phyloP scores from a whole-genome alignment of 2,113 vertebrate species.

The Coturnix japonica region DNA sequence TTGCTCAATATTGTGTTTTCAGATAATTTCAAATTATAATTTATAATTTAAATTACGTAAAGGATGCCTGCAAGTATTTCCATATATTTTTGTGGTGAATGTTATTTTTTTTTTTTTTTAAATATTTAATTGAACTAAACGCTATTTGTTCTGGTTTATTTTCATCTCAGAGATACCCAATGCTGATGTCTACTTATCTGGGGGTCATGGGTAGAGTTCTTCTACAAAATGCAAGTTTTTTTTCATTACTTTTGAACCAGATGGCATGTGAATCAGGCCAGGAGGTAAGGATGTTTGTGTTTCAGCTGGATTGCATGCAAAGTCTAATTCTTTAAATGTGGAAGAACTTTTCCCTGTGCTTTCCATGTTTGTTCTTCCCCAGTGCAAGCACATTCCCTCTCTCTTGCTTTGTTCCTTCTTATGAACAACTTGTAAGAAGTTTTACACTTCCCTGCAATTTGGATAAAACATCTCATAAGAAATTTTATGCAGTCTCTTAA shows the following conservation, averaged over 20 bases:
- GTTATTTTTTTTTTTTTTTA: neutral
- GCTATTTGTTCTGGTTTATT: neutral
- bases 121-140: neutral
- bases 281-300: conserved; percentile 82
- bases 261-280: conserved; percentile 90
- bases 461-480: neutral
- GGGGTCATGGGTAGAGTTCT: conserved; percentile 92
- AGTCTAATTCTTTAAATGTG: neutral
- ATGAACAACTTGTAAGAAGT: neutral
- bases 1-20: neutral
- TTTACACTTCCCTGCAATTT: neutral
- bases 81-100: neutral
- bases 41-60: neutral
- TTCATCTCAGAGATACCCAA: conserved; percentile 88
- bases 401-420: rapidly evolving
- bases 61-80: neutral
- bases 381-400: neutral
- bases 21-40: neutral
- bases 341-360: neutral
- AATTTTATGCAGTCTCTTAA: neutral
- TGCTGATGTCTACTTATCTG: conserved; percentile 96
- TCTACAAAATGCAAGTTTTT: conserved; percentile 92
- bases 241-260: conserved; percentile 91
- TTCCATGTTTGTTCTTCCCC: neutral
- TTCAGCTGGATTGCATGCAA: neutral